phyloP scores from a whole-genome alignment of 2,888 invertebrate genomes.

The Tachina grossa region DNA sequence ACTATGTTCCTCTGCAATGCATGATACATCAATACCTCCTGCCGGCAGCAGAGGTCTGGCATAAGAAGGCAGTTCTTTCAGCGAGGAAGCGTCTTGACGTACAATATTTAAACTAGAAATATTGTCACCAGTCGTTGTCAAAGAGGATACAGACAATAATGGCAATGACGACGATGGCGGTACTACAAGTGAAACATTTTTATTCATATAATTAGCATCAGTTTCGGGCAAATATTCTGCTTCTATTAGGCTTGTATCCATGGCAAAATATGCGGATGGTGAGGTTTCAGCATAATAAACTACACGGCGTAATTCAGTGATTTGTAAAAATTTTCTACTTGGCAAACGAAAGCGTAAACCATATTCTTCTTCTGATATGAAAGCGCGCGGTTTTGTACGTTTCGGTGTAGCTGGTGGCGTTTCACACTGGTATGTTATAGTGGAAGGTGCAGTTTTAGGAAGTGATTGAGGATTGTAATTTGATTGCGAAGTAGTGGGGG shows the following conservation, averaged over 20 bases:
- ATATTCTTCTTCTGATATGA: constrained; percentile 64
- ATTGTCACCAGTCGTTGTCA: constrained; percentile 27
- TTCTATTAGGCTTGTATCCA: constrained; percentile 50
- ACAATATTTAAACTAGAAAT: constrained; percentile 67
- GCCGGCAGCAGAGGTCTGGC: constrained; percentile 4
- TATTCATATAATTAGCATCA: background rate
- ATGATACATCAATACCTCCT: constrained; percentile 1
- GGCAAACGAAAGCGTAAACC: constrained; percentile 56
- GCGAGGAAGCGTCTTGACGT: constrained; percentile 56
- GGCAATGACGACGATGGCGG: background rate
- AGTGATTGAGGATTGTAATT: constrained; percentile 2
- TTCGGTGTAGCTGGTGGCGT: constrained; percentile 8
- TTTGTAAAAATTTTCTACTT: constrained; percentile 42
- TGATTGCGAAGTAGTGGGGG: background rate
- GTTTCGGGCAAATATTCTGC: constrained; percentile 37
- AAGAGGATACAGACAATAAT: background rate
- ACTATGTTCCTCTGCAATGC: constrained; percentile 36
- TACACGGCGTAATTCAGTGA: background rate
- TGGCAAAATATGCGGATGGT: constrained; percentile 25
- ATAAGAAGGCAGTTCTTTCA: constrained; percentile 36
- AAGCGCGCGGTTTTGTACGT: background rate
- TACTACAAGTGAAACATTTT: background rate
- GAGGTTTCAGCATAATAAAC: constrained; percentile 34
- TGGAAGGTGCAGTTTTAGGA: background rate
- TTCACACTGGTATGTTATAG: background rate